Conservation (phyloP, 2,888 invertebrate genomes). For the Lycaena phlaeas region DNA sequence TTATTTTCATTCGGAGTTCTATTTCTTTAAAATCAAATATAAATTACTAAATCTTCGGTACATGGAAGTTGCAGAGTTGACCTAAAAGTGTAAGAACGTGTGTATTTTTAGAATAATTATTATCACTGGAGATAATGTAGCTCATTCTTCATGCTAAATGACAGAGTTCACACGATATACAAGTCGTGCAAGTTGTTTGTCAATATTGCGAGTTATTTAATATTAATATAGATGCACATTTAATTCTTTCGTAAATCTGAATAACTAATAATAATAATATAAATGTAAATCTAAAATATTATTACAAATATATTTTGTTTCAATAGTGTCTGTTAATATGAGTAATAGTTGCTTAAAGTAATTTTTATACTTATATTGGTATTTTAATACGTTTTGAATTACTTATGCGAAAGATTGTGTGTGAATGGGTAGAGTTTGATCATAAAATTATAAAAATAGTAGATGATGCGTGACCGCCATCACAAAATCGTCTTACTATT, state of each 20-base stretch:
- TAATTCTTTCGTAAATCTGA: too few species aligned
- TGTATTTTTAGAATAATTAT: slow-evolving; percentile 44
- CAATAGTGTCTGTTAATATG: neutral
- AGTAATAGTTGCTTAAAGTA: slow-evolving; percentile 4
- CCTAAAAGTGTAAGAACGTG: slow-evolving; percentile 28
- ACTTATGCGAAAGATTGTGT: slow-evolving; percentile 10
- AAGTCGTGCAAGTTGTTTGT: slow-evolving; percentile 18
- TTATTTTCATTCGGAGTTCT: neutral
- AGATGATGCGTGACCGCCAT: slow-evolving; percentile 59
- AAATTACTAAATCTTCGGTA: neutral
- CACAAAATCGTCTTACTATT: slow-evolving; percentile 41
- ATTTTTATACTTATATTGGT: slow-evolving; percentile 1
- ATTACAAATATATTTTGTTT: neutral
- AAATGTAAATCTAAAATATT: neutral
- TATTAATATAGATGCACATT: neutral
- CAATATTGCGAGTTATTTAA: neutral
- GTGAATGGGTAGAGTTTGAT: slow-evolving; percentile 21
- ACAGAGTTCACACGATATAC: slow-evolving; percentile 36
- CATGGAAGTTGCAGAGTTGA: slow-evolving; percentile 14
- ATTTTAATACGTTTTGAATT: slow-evolving; percentile 7
- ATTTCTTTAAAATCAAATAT: neutral
- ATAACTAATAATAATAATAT: too few species aligned
- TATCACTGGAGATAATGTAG: slow-evolving; percentile 43
- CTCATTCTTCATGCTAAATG: slow-evolving; percentile 27
- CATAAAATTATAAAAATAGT: slow-evolving; percentile 36